Base-by-base conservation (phyloP, 1,140 invertebrate species). In the Steinernema khuongi region DNA sequence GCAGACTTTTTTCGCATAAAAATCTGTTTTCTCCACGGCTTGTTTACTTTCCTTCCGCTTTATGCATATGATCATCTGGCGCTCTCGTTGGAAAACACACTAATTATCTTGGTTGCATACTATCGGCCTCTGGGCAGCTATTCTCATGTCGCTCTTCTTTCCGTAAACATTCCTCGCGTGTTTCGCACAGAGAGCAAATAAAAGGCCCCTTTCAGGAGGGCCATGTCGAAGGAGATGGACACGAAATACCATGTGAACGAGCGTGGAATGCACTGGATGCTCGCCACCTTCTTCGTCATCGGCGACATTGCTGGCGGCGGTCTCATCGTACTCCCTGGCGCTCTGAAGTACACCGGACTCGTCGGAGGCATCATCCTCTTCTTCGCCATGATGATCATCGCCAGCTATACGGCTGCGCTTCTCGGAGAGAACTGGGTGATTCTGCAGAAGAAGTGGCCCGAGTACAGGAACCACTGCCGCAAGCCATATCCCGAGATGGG, bases 251-350 rank as follows among this genome's bases (percentile, higher is more conserved):
- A 77, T 31, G 44, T 72, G 26, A 74, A 80, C 28, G 66, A 80
- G 28, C 77, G 79, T 70, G 86, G 86, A 26, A 79, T 88, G 1
- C 79, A 81, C 11, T 77, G 88, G 32, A 4, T 82, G 1, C 85
- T 89, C 71, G 89, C 90, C 0, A 88, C 89, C 0, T 85, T 91
- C 33, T 90, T 92, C 79, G 88, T 92, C 26, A 89, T 89, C 2
- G 91, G 90, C 0, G 90, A 91, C 83, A 91, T 92, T 88, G 90
- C 90, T 0, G 91, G 91, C 19, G 90, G 90, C 77, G 91, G 91
- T 1, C 89, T 92, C 4, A 85, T 92, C 44, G 90, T 90, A 7
- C 85, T 92, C 19, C 91, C 91, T 0, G 85, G 86, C 72, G 90
- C 90, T 0, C 83, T 91, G 1, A 60, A 60, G 22, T 60, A 60